Conservation (phyloP, 64 coral and sea anemone species). For the Porites lutea region DNA sequence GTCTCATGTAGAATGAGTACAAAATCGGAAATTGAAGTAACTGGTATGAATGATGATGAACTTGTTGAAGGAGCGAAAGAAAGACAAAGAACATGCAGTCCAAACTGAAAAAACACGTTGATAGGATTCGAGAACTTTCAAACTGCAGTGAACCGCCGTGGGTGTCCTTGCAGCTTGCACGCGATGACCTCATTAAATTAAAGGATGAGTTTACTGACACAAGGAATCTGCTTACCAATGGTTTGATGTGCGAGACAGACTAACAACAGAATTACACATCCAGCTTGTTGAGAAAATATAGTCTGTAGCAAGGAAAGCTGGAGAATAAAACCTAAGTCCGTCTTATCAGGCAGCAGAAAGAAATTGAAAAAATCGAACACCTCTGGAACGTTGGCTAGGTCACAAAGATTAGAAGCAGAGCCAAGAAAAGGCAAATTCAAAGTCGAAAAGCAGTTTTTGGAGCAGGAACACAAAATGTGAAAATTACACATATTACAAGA, state of each 20-base stretch:
- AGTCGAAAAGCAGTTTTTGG: slow-evolving; percentile 46
- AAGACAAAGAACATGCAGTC: background rate
- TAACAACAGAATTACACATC: background rate
- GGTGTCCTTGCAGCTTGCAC: background rate
- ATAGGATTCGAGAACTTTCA: background rate
- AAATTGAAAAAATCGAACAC: too few species aligned
- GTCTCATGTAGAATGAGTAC: too few species aligned
- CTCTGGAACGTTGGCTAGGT: slow-evolving; percentile 28
- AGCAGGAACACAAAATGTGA: slow-evolving; percentile 55
- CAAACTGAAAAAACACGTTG: slow-evolving; percentile 15
- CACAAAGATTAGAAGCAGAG: slow-evolving; percentile 45
- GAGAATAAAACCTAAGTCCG: background rate
- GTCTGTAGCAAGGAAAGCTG: background rate
- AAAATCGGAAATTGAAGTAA: too few species aligned
- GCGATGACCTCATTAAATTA: slow-evolving; percentile 14
- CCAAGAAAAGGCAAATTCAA: slow-evolving; percentile 50
- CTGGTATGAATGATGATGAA: too few species aligned
- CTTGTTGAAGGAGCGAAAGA: too few species aligned
- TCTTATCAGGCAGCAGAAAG: background rate
- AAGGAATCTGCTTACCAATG: slow-evolving; percentile 40
- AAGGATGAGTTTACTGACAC: slow-evolving; percentile 50
- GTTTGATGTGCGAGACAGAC: slow-evolving; percentile 49
- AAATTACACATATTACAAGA: slow-evolving; percentile 54
- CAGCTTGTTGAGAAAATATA: slow-evolving; percentile 30
- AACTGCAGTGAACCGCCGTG: background rate